Conservation (phyloP, 2,888 invertebrate genomes). For the Polydrusus cervinus region DNA sequence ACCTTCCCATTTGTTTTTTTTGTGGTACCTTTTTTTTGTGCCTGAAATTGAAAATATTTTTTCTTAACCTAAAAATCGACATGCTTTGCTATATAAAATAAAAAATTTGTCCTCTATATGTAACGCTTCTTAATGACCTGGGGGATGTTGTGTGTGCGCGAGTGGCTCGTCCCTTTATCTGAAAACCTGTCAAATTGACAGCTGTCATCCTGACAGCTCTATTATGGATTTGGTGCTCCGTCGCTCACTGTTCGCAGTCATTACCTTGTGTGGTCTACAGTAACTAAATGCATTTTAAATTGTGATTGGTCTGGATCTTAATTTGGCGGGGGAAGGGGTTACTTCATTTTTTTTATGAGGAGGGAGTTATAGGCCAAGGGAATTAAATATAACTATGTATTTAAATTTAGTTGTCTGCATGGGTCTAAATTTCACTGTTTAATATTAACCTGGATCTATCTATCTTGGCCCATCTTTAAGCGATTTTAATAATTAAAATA, state of each 20-base stretch:
- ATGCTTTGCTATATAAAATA: constrained; percentile 4
- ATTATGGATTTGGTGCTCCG: constrained; percentile 38
- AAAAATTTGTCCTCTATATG: constrained; percentile 51
- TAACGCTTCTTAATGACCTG: constrained; percentile 62
- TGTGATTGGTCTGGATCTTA: neutral
- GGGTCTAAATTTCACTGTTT: too few species aligned
- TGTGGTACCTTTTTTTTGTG: neutral
- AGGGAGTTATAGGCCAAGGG: neutral
- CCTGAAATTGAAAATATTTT: neutral
- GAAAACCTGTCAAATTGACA: constrained; percentile 11
- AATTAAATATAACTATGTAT: too few species aligned
- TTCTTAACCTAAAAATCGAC: neutral
- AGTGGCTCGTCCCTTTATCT: constrained; percentile 64
- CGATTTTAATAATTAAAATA: constrained; percentile 8
- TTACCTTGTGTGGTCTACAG: neutral
- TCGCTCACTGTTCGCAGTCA: constrained; percentile 44
- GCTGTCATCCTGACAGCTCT: constrained; percentile 27
- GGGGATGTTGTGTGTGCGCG: constrained; percentile 64
- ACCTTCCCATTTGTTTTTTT: too few species aligned
- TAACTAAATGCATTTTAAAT: neutral
- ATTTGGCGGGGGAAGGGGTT: neutral
- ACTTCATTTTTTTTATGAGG: neutral
- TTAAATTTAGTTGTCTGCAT: too few species aligned
- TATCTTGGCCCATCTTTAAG: too few species aligned
- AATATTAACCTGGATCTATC: too few species aligned